Percentiles rank a stretch among this genome's conserved stretches.
These are phyloP conservation scores for Agrotis puta DNA, from an alignment of 2,888 invertebrate genomes.

Conservation along the genomic window DNA sequence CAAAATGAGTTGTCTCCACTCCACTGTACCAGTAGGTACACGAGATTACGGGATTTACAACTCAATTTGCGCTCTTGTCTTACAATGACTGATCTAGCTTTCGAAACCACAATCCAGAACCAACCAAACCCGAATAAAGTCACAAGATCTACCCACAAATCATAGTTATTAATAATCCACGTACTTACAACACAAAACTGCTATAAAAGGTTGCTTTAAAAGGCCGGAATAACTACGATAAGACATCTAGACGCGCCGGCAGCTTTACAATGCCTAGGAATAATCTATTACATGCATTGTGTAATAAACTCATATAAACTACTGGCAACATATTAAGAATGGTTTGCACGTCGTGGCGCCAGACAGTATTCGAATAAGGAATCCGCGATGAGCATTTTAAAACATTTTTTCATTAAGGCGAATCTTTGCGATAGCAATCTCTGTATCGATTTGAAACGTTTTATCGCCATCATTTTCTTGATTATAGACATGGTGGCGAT, in stretches of 20 bases:
- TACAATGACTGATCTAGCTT: neutral
- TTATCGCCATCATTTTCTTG: conserved; percentile 17
- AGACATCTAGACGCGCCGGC: conserved; percentile 26
- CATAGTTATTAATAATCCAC: neutral
- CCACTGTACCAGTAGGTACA: too few relatives aligned
- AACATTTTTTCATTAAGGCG: conserved; percentile 66
- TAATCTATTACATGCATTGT: conserved; percentile 41
- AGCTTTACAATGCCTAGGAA: conserved; percentile 26
- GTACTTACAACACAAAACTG: neutral
- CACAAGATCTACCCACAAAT: too few relatives aligned
- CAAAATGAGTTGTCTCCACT: too few relatives aligned
- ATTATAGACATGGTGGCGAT: neutral
- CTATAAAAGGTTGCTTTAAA: conserved; percentile 3
- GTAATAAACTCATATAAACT: conserved; percentile 57
- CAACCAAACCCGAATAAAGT: neutral
- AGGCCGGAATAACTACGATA: conserved; percentile 23
- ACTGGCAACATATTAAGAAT: conserved; percentile 60
- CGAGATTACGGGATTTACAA: too few relatives aligned
- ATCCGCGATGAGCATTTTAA: conserved; percentile 69
- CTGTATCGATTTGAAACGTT: conserved; percentile 17
- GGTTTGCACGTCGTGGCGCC: conserved; percentile 70
- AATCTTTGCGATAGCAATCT: conserved; percentile 41
- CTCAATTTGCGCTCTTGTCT: too few relatives aligned
- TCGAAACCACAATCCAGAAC: neutral
- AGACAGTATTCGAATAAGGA: conserved; percentile 72